Percentiles rank a stretch among this genome's conserved stretches.
phyloP scores from a whole-genome alignment of 2,113 vertebrate genomes.

The Poecile atricapillus region DNA sequence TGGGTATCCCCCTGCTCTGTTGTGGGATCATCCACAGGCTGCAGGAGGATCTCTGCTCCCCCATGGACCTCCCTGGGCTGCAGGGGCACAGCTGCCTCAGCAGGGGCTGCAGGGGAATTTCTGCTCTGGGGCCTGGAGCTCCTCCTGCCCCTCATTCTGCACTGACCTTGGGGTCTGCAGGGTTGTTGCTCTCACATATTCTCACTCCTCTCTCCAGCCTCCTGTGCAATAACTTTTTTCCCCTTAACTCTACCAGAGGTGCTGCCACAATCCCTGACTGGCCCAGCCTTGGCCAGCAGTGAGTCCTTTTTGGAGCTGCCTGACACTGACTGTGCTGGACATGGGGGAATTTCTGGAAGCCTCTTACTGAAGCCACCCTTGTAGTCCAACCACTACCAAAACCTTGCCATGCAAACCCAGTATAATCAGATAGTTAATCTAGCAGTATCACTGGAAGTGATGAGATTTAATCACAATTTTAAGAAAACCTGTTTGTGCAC shows the following conservation, averaged over 20 bases:
- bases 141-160: neutral
- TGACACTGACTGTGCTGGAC: neutral
- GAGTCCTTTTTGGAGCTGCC: neutral
- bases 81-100: neutral
- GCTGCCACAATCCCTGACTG: neutral
- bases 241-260: neutral
- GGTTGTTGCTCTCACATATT: fast-evolving
- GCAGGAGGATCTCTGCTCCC: neutral
- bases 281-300: neutral
- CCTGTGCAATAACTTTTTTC: neutral
- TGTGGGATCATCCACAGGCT: neutral
- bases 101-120: neutral
- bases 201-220: neutral
- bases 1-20: neutral
- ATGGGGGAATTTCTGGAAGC: neutral
- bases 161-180: neutral
- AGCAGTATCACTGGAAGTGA: neutral
- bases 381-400: neutral
- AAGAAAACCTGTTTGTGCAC: neutral
- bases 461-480: neutral
- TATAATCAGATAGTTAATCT: neutral
- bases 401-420: neutral
- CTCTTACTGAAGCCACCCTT: neutral
- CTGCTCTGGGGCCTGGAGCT: neutral
- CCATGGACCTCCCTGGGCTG: fast-evolving